Base-by-base conservation (phyloP, 2,113 vertebrate species). In the Paratilapia polleni region DNA sequence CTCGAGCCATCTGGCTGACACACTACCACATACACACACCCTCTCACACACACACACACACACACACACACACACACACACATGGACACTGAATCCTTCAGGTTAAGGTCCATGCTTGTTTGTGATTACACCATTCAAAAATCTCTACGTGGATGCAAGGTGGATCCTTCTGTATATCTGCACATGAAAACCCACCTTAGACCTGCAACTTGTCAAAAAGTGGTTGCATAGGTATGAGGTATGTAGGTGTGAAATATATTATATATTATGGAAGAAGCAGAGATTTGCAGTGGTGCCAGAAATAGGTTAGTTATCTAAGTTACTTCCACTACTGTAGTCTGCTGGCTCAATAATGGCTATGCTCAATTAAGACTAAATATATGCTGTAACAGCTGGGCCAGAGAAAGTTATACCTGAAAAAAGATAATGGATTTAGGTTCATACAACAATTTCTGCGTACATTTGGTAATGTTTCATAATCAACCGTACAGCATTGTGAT, bases 1-100 rank as follows among this genome's bases (percentile, higher is more conserved):
- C 92, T 80, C 84, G 20, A 87, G 93, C 93, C 86, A 94, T 95
- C 92, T 94, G 93, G 92, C 91, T 81, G 76, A 82, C 79, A 89
- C 87, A 84, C 62, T 82, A 84, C 57, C 78, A 63, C 38, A 34
- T 80, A 78, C 49, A 77, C 57, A 73, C 66, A 83, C 54, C 75
- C 63, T 78, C 49, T 41, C 62, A 73, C 70, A 82, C 76, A 64
- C n/a, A n/a, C n/a, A n/a, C 78, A 63, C 38, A 34, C 78, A 78
- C 49, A 77, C 57, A 73, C 66, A 83, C 54, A 70, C 63, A 76
- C 49, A 36, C 62, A 73, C 70, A 82, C 76, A 64, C 20, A 77
- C 59, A 63, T 43, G 61, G 34, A 63, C 34, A 79, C 43, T 52
- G 60, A 86, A 68, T 86, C 74, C 66, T n/a, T 59, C 26, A 87